phyloP scores from a whole-genome alignment of 2,888 invertebrate genomes.

The Dynastes maya region DNA sequence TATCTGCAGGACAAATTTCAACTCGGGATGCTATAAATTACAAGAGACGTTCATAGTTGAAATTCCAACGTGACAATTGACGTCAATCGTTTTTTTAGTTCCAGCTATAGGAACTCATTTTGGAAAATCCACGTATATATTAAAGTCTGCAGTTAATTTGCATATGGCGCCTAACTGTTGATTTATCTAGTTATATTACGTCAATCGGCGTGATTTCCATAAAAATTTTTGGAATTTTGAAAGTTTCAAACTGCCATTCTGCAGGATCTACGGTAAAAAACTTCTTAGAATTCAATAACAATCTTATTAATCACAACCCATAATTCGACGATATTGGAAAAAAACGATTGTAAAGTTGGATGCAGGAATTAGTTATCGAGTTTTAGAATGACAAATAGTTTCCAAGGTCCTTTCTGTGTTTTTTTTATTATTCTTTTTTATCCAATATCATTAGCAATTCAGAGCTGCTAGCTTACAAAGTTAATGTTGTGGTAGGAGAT shows the following conservation, averaged over 20 bases:
- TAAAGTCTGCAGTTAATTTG: slow-evolving; percentile 37
- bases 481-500: slow-evolving; percentile 15
- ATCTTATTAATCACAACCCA: slow-evolving; percentile 43
- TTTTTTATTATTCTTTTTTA: not conserved
- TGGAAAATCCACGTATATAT: slow-evolving; percentile 40
- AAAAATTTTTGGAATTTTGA: slow-evolving; percentile 45
- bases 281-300: slow-evolving; percentile 40
- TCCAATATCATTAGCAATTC: not conserved
- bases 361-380: slow-evolving; percentile 27
- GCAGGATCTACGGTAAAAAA: slow-evolving; percentile 28
- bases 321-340: slow-evolving; percentile 15
- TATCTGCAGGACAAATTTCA: slow-evolving; percentile 27
- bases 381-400: slow-evolving; percentile 38
- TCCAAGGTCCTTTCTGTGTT: slow-evolving; percentile 36
- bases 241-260: slow-evolving; percentile 29
- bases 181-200: slow-evolving; percentile 39
- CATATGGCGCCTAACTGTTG: slow-evolving; percentile 47
- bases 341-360: slow-evolving; percentile 39
- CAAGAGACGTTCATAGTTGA: slow-evolving; percentile 21
- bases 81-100: slow-evolving; percentile 40
- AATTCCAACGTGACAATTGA: slow-evolving; percentile 35
- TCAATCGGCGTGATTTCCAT: slow-evolving; percentile 38
- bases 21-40: slow-evolving; percentile 34
- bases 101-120: slow-evolving; percentile 34
- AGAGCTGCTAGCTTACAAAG: slow-evolving; percentile 17